Base-by-base conservation (phyloP, 1,140 invertebrate genomes). In the Atopsyche davidsoni region DNA sequence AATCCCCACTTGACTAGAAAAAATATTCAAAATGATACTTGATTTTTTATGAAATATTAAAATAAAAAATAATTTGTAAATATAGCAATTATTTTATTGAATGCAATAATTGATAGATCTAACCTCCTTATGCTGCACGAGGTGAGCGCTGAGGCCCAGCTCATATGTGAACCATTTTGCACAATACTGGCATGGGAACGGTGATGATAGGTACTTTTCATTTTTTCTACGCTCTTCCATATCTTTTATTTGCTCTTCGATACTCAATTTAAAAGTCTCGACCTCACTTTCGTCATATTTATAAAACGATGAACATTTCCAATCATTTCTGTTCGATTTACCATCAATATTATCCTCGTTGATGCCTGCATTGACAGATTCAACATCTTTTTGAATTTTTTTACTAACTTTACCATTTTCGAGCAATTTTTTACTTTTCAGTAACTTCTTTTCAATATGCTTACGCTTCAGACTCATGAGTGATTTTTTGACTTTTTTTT, bases 81-180 rank as follows among this genome's bases (percentile, higher is more conserved):
- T 23, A 19, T 38, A 7, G 35, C 13, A 7, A 7, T 16, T 14
- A 14, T 6, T 6, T 38, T 7, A 7, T 28, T n/a, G n/a, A 6
- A 28, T 28, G 6, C 24, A 28, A 6, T 7, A 28, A 28, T n/a
- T n/a, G 6, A 6, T 11, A 10, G 22, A 11, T 47, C 60, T 60
- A 11, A 72, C 69, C 49, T 60, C 60, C 10, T 67, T 63, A 35
- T 72, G 69, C 60, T 68, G 69, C 4, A 56, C 47, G 23, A 63
- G 40, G 32, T 72, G 69, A 14, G 67, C 63, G 3, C 64, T 58
- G 63, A 63, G 68, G 0, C 68, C 64, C n/a, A 62, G 45, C 2
- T 59, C 60, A 34, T 70, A 62, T n/a, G 69, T 62, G 56, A 70
- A 72, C 0, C 66, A 66, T 23, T 69, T 69, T 46, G 60, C 70